A percentile compares a stretch with the other conserved stretches of the same genome.
phyloP scores from a whole-genome alignment of 2,888 invertebrate species.

The Agrypnus murinus region DNA sequence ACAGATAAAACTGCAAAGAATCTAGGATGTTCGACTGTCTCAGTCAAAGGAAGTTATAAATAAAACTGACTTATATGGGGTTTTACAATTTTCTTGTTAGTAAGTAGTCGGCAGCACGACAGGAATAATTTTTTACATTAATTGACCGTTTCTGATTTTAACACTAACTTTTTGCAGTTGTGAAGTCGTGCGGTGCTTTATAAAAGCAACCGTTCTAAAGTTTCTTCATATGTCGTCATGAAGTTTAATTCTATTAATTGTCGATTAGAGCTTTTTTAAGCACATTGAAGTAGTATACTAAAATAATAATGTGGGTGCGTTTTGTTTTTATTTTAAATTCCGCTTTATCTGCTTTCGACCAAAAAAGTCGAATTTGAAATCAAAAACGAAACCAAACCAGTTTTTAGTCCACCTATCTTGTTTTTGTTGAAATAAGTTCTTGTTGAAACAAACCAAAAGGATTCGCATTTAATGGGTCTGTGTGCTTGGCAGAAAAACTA shows the following conservation, averaged over 20 bases:
- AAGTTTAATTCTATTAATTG: neutral
- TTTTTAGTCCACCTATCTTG: conserved; percentile 5
- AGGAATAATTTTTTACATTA: conserved; percentile 15
- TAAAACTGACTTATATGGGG: conserved; percentile 21
- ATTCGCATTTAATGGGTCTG: neutral
- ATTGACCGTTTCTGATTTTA: neutral
- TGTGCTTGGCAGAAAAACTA: too few relatives aligned
- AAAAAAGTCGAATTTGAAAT: conserved; percentile 31
- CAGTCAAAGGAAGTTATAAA: conserved; percentile 22
- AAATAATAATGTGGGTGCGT: neutral
- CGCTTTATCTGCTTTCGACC: neutral
- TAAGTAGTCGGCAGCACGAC: conserved; percentile 4
- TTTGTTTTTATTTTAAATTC: conserved; percentile 13
- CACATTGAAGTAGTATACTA: neutral
- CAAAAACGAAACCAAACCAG: conserved; percentile 30
- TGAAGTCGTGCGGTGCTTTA: neutral
- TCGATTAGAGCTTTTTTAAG: neutral
- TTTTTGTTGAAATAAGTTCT: neutral
- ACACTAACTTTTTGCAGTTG: neutral
- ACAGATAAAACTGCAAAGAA: conserved; percentile 18
- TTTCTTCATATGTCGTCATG: neutral
- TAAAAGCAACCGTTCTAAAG: neutral
- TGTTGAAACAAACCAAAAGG: conserved; percentile 4
- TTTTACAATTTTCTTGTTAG: conserved; percentile 21
- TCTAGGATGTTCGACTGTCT: conserved; percentile 16